These are phyloP conservation scores for Urocynchramus pylzowi DNA, from an alignment of 2,113 vertebrate species.

Conservation along the genomic window DNA sequence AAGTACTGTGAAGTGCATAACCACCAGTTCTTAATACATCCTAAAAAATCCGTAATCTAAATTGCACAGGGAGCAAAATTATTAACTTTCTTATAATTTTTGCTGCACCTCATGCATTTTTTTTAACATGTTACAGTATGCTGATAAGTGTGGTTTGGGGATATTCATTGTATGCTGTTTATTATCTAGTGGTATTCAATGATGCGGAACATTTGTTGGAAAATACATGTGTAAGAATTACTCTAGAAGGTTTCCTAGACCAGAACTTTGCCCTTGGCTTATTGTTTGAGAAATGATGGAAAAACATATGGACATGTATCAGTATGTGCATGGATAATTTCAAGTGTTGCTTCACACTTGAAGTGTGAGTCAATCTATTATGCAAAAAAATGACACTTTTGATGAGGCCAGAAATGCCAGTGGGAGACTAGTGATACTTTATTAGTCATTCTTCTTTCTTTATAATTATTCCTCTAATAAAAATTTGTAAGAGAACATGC, in stretches of 20 bases:
- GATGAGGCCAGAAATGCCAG: constrained; percentile 38
- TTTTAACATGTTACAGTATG: not conserved
- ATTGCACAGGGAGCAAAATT: not conserved
- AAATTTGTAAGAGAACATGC: not conserved
- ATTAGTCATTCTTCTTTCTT: not conserved
- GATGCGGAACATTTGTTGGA: not conserved
- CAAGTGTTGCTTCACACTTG: constrained; percentile 55
- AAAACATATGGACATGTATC: constrained; percentile 57
- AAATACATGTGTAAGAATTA: not conserved
- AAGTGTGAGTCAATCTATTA: constrained; percentile 62
- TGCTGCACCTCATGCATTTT: not conserved
- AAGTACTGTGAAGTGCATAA: not conserved
- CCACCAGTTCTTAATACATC: not conserved
- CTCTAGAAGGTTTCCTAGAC: not conserved
- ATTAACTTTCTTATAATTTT: not conserved
- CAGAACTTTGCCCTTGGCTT: not conserved
- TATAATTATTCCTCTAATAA: not conserved
- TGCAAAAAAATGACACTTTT: constrained; percentile 28
- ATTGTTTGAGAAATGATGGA: constrained; percentile 42
- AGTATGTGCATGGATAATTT: constrained; percentile 53
- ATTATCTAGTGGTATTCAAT: not conserved
- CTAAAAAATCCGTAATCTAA: not conserved
- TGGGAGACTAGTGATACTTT: constrained; percentile 27
- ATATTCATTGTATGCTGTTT: not conserved
- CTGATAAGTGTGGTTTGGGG: not conserved